Evolutionary conservation across 1,140 invertebrate species (phyloP).

Genomic region (Cylas formicarius): DNA sequence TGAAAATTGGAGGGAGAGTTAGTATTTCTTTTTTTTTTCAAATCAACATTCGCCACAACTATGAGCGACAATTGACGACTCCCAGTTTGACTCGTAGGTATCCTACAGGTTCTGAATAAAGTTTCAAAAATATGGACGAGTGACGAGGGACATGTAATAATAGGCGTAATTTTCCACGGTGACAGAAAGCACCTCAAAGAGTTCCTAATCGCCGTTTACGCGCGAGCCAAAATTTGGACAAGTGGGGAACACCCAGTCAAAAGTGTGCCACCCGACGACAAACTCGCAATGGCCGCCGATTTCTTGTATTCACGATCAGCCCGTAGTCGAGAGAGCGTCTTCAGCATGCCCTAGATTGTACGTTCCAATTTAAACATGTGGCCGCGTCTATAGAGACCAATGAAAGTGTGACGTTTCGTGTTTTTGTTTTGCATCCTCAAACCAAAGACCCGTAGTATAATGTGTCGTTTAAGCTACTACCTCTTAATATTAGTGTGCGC

Average conservation of each 20-base stretch:
- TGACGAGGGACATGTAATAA: too few species aligned
- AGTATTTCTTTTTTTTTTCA: too few species aligned
- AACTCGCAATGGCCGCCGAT: conserved; percentile 14
- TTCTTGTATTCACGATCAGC: conserved; percentile 16
- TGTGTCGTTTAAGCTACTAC: conserved; percentile 14
- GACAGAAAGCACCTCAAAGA: too few species aligned
- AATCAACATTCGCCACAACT: too few species aligned
- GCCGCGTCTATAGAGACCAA: conserved; percentile 8
- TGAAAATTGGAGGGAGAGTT: too few species aligned
- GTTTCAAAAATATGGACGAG: too few species aligned
- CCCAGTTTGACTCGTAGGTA: too few species aligned
- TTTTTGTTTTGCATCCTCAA: conserved; percentile 14
- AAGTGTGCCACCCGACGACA: conserved; percentile 22
- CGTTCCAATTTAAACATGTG: conserved; percentile 19
- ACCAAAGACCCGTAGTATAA: conserved; percentile 2
- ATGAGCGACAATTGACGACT: too few species aligned
- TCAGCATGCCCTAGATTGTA: conserved; percentile 19
- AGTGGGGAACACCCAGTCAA: conserved; percentile 13
- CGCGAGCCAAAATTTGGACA: too few species aligned
- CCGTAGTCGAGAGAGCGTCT: conserved; percentile 20
- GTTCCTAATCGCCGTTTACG: too few species aligned
- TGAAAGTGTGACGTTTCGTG: conserved; percentile 18
- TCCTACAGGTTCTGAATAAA: too few species aligned
- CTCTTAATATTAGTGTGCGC: conserved; percentile 5
- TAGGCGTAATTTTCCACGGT: too few species aligned